Base-by-base conservation (phyloP, 2,888 invertebrate genomes). In the Acanthosepion esculentum region DNA sequence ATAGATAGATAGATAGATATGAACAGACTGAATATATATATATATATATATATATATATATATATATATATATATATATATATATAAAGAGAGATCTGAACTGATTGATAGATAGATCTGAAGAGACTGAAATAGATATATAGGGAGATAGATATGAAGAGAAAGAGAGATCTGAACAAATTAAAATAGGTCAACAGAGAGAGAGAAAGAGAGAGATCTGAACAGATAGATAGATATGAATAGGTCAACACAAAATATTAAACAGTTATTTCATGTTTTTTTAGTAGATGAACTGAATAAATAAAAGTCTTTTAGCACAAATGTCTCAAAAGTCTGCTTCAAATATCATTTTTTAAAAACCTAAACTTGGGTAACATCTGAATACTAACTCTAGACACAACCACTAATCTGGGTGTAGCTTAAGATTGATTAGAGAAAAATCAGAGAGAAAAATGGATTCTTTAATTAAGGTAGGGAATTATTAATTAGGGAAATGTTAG, bases 11-110 rank as follows among this genome's bases (percentile, higher is more conserved):
- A 78, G n/a, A n/a, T 78, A n/a, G n/a, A 78, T 29, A 78, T n/a
- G n/a, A 12, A 29, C 0, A 78, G n/a, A 78, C 1, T 0, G 12
- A 29, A n/a, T 0, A 29, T n/a, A n/a, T 8, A n/a, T n/a, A 78
- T 2, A n/a, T n/a, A 29, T 12, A n/a, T n/a, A n/a, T n/a, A 29
- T 10, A 78, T n/a, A 29, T 78, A 29, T 1, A n/a, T 29, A 64
- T 5, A 64, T 29, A 64, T 6, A 64, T 64, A 10, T 29, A 64
- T 26, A 64, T 6, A 64, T 8, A 7, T n/a, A n/a, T n/a, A n/a
- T n/a, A n/a, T n/a, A n/a, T n/a, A n/a, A n/a, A n/a, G n/a, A n/a
- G n/a, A n/a, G n/a, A n/a, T n/a, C 8, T 64, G 10, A 78, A 15
- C 8, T n/a, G 78, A 78, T 78, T 10, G 29, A 78, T 10, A 78